Conservation (phyloP, 1,140 invertebrate genomes). For the Drosophila seguyi region DNA sequence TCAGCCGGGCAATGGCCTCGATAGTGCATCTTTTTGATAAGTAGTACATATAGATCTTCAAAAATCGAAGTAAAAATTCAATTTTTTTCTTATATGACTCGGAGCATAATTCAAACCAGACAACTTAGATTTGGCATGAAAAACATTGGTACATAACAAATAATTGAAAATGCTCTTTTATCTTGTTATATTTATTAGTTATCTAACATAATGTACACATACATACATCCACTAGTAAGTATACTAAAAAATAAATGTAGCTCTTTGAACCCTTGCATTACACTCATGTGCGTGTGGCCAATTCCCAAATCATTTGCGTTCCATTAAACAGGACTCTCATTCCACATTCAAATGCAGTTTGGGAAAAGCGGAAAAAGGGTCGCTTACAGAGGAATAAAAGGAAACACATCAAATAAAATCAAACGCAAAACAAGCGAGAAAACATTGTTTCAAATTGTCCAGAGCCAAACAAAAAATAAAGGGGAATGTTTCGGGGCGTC, state of each 20-base stretch:
- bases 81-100: too few relatives aligned
- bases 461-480: conserved; percentile 47
- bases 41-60: too few relatives aligned
- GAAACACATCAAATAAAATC: conserved; percentile 78
- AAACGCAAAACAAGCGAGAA: conserved; percentile 80
- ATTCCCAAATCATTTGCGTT: conserved; percentile 65
- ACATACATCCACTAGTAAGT: too few relatives aligned
- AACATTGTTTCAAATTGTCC: conserved; percentile 82
- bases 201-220: not conserved
- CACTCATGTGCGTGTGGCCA: conserved; percentile 20
- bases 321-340: conserved; percentile 40
- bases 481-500: not conserved
- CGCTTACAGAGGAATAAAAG: conserved; percentile 54
- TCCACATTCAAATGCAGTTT: conserved; percentile 52
- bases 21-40: too few relatives aligned
- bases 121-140: not conserved
- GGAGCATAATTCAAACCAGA: too few relatives aligned
- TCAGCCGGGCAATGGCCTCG: too few relatives aligned
- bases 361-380: conserved; percentile 47
- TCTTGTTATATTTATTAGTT: too few relatives aligned
- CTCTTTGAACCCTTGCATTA: conserved; percentile 1
- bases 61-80: too few relatives aligned
- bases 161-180: not conserved
- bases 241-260: not conserved
- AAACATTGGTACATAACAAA: not conserved